A percentile compares a stretch with the other conserved stretches of the same genome.
Evolutionary conservation across 2,888 invertebrate species (phyloP).

Genomic region (Bombyx huttoni): DNA sequence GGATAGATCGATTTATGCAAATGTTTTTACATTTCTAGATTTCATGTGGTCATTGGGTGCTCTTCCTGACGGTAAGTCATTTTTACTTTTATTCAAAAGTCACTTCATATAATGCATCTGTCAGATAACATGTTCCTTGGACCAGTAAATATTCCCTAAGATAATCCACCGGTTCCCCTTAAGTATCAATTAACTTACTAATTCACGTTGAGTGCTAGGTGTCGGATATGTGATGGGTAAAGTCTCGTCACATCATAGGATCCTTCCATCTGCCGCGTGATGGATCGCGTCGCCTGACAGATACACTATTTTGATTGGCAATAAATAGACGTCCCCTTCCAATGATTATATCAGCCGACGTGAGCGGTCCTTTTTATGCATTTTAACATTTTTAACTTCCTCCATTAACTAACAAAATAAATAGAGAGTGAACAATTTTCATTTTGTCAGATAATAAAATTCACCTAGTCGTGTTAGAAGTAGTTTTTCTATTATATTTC

Average conservation of each 20-base stretch:
- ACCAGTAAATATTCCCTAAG: constrained; percentile 2
- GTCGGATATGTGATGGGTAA: constrained; percentile 33
- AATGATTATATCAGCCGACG: constrained; percentile 58
- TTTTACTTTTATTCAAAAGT: constrained; percentile 43
- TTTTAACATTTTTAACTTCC: constrained; percentile 46
- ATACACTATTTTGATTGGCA: constrained; percentile 73
- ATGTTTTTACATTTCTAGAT: constrained; percentile 85
- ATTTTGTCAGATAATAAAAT: neutral
- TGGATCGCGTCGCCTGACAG: constrained; percentile 64
- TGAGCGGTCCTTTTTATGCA: constrained; percentile 52
- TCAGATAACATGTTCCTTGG: constrained; percentile 6
- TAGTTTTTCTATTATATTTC: constrained; percentile 13
- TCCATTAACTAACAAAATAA: constrained; percentile 34
- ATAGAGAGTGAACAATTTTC: constrained; percentile 20
- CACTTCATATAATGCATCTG: constrained; percentile 40
- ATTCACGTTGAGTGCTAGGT: constrained; percentile 37
- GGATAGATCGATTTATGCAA: constrained; percentile 70
- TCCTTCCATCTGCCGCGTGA: constrained; percentile 45
- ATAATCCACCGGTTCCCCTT: neutral
- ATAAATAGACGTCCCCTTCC: constrained; percentile 63
- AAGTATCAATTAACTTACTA: constrained; percentile 29
- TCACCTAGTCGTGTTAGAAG: constrained; percentile 9
- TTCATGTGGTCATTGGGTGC: constrained; percentile 99
- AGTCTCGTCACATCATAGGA: constrained; percentile 27
- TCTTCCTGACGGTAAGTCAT: constrained; percentile 94